phyloP scores from a whole-genome alignment of 2,888 invertebrate species.

The Calliphora vomitoria region DNA sequence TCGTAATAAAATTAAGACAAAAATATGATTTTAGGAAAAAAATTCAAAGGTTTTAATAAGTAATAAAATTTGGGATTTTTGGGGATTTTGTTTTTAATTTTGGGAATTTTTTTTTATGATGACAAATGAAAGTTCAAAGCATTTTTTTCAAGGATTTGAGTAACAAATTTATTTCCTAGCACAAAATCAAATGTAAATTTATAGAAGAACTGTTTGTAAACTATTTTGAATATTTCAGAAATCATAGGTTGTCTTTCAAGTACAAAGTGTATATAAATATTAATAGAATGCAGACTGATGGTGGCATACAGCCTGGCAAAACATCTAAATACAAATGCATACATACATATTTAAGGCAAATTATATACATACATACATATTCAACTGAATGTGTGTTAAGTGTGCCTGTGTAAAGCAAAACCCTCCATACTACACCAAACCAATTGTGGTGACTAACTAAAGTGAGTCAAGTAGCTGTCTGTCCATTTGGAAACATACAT shows the following conservation, averaged over 20 bases:
- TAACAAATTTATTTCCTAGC: too few relatives aligned
- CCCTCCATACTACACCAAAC: conserved; percentile 1
- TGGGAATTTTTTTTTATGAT: too few relatives aligned
- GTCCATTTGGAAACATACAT: conserved; percentile 2
- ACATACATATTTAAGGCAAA: neutral
- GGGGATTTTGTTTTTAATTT: too few relatives aligned
- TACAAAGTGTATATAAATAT: neutral
- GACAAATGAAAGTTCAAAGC: too few relatives aligned
- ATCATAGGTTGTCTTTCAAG: neutral
- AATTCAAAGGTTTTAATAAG: too few relatives aligned
- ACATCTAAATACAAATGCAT: conserved; percentile 27
- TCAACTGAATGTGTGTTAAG: neutral
- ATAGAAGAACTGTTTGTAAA: too few relatives aligned
- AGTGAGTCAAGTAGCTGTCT: conserved; percentile 48
- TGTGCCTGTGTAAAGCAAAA: neutral
- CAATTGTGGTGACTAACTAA: conserved; percentile 54
- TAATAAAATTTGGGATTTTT: too few relatives aligned
- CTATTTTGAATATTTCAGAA: too few relatives aligned
- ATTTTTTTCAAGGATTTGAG: too few relatives aligned
- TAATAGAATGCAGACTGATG: neutral
- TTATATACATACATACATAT: neutral
- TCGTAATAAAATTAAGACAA: too few relatives aligned
- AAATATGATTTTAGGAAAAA: too few relatives aligned
- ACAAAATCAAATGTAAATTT: too few relatives aligned
- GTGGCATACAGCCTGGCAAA: neutral